These are phyloP conservation scores for Pachyseris speciosa DNA, from an alignment of 64 coral and sea anemone species.

Conservation along the genomic window DNA sequence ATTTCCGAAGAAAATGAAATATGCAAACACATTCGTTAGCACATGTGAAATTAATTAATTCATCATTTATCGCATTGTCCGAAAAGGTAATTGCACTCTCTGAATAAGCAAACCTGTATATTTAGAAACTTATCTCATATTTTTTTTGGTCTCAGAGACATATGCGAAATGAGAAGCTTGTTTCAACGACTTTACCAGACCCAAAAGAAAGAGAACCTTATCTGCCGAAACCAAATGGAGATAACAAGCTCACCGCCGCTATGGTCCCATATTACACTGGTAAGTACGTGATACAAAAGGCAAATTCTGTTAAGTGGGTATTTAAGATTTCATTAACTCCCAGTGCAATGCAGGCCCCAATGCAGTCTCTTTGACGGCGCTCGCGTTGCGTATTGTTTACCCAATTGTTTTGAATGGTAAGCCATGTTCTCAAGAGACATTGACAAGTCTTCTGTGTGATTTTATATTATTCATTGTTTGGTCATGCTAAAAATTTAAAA, in stretches of 20 bases:
- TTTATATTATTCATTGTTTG: too few relatives aligned
- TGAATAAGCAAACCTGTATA: not conserved
- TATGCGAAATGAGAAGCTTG: slow-evolving; percentile 92
- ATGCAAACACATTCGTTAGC: slow-evolving; percentile 22
- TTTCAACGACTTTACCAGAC: slow-evolving; percentile 53
- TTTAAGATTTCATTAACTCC: not conserved
- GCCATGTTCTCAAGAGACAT: too few relatives aligned
- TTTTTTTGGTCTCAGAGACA: slow-evolving; percentile 68
- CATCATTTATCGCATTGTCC: not conserved
- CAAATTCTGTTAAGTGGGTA: not conserved
- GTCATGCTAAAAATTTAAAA: too few relatives aligned
- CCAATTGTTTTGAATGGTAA: not conserved
- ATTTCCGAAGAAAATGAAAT: not conserved
- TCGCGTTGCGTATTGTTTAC: not conserved
- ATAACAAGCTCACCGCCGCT: slow-evolving; percentile 89
- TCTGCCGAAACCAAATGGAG: slow-evolving; percentile 79
- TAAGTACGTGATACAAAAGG: slow-evolving; percentile 21
- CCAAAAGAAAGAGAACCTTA: slow-evolving; percentile 45
- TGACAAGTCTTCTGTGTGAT: too few relatives aligned
- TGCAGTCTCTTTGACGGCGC: not conserved
- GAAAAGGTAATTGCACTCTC: not conserved
- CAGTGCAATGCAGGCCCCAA: too few relatives aligned
- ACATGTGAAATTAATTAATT: not conserved
- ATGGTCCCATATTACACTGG: slow-evolving; percentile 95
- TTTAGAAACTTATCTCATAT: not conserved